phyloP scores from a whole-genome alignment of 2,888 invertebrate species.

The Erebia palarica region DNA sequence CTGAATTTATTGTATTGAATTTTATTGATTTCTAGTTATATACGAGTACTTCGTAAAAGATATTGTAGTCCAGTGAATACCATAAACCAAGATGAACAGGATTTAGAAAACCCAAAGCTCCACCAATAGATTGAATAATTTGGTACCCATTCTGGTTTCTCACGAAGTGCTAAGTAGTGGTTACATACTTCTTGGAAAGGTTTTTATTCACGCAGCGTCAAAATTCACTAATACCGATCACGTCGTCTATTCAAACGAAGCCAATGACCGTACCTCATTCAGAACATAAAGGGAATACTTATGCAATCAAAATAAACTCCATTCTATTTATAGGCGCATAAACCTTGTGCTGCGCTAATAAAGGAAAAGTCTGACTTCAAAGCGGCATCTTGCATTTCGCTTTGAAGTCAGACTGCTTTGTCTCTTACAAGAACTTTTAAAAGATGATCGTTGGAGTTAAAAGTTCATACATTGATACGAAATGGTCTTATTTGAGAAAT shows the following conservation, averaged over 20 bases:
- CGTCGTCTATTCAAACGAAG: slow-evolving; percentile 44
- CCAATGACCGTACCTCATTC: slow-evolving; percentile 44
- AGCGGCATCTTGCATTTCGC: slow-evolving; percentile 14
- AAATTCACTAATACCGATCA: slow-evolving; percentile 46
- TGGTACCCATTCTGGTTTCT: background rate
- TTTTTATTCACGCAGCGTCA: slow-evolving; percentile 30
- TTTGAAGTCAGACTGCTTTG: slow-evolving; percentile 2
- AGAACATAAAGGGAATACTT: slow-evolving; percentile 43
- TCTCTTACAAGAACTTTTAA: background rate
- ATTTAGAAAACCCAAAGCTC: background rate
- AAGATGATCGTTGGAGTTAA: no score
- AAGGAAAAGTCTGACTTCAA: no score
- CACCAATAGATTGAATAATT: background rate
- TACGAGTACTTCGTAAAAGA: background rate
- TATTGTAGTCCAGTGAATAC: background rate
- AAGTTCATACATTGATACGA: no score
- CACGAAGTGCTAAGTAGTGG: background rate
- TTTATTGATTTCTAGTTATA: no score
- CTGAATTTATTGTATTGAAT: no score
- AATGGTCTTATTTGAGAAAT: no score
- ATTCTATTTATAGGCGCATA: slow-evolving; percentile 35
- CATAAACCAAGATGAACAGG: background rate
- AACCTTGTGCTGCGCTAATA: slow-evolving; percentile 29
- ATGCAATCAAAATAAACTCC: slow-evolving; percentile 44
- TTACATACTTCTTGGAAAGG: slow-evolving; percentile 19